These are phyloP conservation scores for Lepus townsendii DNA, from an alignment of 2,797 vertebrate genomes.

Conservation along the genomic window DNA sequence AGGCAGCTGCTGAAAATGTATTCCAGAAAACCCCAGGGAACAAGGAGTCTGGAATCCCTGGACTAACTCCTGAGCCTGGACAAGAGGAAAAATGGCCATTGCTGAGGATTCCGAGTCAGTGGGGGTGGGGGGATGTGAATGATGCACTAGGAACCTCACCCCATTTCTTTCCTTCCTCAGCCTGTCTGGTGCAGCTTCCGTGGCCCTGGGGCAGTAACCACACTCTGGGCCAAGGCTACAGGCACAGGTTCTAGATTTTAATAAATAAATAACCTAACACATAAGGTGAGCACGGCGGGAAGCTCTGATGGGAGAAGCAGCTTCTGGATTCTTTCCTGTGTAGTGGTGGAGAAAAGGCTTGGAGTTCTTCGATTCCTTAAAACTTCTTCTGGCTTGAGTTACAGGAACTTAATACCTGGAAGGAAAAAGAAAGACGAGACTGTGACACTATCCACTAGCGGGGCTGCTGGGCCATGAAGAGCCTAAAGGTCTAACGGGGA, in stretches of 20 bases:
- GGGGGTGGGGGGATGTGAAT: background rate
- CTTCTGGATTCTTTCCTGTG: conserved; percentile 86
- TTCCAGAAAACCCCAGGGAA: conserved; percentile 73
- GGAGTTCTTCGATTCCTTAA: conserved; percentile 81
- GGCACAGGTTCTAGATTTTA: conserved; percentile 90
- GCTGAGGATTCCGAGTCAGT: conserved; percentile 50
- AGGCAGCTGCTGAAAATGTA: conserved; percentile 76
- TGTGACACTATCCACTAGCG: conserved; percentile 13
- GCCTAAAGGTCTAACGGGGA: background rate
- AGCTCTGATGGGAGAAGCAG: conserved; percentile 89
- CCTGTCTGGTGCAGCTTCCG: conserved; percentile 73
- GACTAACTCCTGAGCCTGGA: conserved; percentile 69
- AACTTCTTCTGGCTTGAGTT: conserved; percentile 82
- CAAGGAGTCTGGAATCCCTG: conserved; percentile 66
- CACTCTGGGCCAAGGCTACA: conserved; percentile 90
- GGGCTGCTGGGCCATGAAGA: conserved; percentile 40
- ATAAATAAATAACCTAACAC: conserved; percentile 96
- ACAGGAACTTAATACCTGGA: conserved; percentile 93
- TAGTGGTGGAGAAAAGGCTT: conserved; percentile 87
- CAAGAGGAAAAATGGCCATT: conserved; percentile 41
- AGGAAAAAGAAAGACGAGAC: conserved; percentile 71
- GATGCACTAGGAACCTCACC: background rate
- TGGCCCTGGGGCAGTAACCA: conserved; percentile 84
- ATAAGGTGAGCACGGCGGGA: conserved; percentile 86
- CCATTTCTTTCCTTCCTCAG: conserved; percentile 68